A percentile compares a stretch with the other conserved stretches of the same genome.
Conservation (phyloP, 2,888 invertebrate genomes). For the Crocallis elinguaria region DNA sequence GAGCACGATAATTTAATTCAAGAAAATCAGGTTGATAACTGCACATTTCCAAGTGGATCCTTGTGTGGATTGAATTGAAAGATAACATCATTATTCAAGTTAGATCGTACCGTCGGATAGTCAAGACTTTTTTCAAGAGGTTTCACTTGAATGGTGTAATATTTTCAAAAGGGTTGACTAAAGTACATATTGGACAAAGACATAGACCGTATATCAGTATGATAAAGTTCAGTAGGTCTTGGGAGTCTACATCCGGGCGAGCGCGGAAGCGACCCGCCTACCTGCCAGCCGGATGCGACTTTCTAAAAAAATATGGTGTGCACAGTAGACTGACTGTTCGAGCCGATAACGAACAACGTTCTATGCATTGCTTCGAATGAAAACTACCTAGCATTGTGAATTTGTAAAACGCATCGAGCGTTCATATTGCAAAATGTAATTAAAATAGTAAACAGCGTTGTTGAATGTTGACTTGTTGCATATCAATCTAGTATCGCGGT, state of each 20-base stretch:
- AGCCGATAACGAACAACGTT: constrained; percentile 27
- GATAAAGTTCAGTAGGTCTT: constrained; percentile 60
- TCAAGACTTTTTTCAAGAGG: not conserved
- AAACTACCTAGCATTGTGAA: constrained; percentile 9
- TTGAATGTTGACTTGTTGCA: not conserved
- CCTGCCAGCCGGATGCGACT: constrained; percentile 77
- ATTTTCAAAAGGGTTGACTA: not conserved
- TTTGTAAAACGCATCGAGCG: not conserved
- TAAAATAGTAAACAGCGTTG: too few relatives aligned
- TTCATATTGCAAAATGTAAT: too few relatives aligned
- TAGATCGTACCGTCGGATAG: not conserved
- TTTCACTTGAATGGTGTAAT: not conserved
- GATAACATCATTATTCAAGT: not conserved
- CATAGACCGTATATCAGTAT: constrained; percentile 18
- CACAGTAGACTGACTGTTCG: constrained; percentile 42
- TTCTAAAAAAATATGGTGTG: constrained; percentile 80
- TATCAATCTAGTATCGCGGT: constrained; percentile 1
- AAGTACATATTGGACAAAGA: constrained; percentile 16
- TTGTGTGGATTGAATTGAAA: constrained; percentile 2
- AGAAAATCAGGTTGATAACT: constrained; percentile 30
- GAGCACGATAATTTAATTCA: constrained; percentile 20
- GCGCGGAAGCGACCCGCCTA: constrained; percentile 74
- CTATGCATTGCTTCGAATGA: constrained; percentile 26
- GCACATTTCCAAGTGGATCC: constrained; percentile 24
- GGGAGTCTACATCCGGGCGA: constrained; percentile 70